Base-by-base conservation (phyloP, 2,797 vertebrate species). In the Hippocampus kuda region DNA sequence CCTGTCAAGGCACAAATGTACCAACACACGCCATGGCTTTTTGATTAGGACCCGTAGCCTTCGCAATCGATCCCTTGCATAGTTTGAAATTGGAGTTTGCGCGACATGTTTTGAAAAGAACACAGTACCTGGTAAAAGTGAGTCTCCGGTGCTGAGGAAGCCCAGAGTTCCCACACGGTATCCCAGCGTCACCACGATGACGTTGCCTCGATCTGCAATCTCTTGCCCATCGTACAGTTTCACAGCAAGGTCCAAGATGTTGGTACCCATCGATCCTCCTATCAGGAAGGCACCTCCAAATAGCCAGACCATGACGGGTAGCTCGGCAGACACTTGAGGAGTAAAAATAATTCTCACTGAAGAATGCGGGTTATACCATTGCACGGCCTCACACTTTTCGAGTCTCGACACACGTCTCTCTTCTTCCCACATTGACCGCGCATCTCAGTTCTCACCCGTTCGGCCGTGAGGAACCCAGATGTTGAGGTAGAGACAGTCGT, bases 401-500 rank as follows among this genome's bases (percentile, higher is more conserved):
- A 44, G 44, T 44, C 44, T 44, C 44, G 13, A 10, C 44, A 44
- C 44, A 34, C 30, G 30, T 34, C 30, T 34, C 30, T 34, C 30
- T 34, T 34, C 30, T 34, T 34, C 30, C 4, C 30, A 34, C 30
- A 34, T 34, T 34, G 11, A 53, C 20, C 2, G 2, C 22, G 49
- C 3, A 18, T 20, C 1, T 51, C 5, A 59, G 56, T 61, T 3
- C 69, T 83, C 84, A 88, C 94, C 66, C 78, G 11, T 76, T 12
- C 4, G 70, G 15, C 75, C 84, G 3, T 98, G 95, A 75, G 96
- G 95, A 68, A 98, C 77, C 95, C 95, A 98, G 78, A 99, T 89
- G 86, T 99, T 98, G 16, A 98, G 93, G 76, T 94, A 97, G 16
- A 99, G 94, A 82, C 95, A 98, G 81, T 99, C 94, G 68, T 96